These are phyloP conservation scores for zebrafish (Danio rerio) DNA, from an alignment of 2,113 vertebrate species.

Conservation along the genomic window DNA sequence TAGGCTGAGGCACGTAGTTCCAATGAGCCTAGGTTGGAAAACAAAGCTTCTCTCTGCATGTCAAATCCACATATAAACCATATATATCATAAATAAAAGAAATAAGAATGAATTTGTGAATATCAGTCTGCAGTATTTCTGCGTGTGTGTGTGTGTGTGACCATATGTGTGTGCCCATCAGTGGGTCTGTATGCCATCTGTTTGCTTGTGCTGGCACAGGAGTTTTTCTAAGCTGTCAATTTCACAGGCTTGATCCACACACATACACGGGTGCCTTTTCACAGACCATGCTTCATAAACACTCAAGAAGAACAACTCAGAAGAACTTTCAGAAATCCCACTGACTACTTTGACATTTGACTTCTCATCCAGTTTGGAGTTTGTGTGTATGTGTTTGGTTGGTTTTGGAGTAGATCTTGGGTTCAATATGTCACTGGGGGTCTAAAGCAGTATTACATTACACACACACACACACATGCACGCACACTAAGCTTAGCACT, in stretches of 20 bases:
- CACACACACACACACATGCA: not conserved
- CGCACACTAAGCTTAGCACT: not conserved
- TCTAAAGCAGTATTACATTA: constrained; percentile 24
- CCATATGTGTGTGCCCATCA: constrained; percentile 78
- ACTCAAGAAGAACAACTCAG: too few species aligned
- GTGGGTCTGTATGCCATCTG: constrained; percentile 77
- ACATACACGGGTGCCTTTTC: constrained; percentile 32
- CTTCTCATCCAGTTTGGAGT: not conserved
- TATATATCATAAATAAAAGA: not conserved
- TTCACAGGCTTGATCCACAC: constrained; percentile 61
- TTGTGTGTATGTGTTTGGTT: not conserved
- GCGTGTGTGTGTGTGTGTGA: constrained; percentile 12
- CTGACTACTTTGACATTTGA: not conserved
- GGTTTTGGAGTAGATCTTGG: not conserved
- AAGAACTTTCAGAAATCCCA: not conserved
- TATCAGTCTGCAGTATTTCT: not conserved
- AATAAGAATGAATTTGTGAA: not conserved
- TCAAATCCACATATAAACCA: not conserved
- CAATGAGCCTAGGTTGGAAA: too few species aligned
- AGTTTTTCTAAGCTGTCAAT: constrained; percentile 70
- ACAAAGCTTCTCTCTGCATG: not conserved
- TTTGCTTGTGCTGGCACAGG: constrained; percentile 75
- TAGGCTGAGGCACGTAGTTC: too few species aligned
- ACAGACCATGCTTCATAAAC: constrained; percentile 10
- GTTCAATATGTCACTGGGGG: not conserved